These are phyloP conservation scores for Cordilura impudica DNA, from an alignment of 2,888 invertebrate species.

Conservation along the genomic window DNA sequence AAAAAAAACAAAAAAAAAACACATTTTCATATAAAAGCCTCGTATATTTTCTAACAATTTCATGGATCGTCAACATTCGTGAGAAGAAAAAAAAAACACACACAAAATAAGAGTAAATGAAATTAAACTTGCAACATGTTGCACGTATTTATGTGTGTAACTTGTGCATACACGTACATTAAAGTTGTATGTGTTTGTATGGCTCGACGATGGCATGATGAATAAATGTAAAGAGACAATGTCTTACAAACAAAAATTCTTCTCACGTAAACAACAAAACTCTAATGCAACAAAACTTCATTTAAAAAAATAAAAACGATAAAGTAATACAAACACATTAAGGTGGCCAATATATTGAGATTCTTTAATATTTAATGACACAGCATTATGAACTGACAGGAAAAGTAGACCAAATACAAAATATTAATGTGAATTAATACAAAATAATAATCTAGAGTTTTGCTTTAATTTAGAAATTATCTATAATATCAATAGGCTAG, in stretches of 20 bases:
- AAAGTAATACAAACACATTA: background rate
- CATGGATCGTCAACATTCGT: constrained; percentile 45
- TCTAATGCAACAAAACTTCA: constrained; percentile 25
- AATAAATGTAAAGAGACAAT: constrained; percentile 11
- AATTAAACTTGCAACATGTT: constrained; percentile 57
- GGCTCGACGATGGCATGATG: background rate
- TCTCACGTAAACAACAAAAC: constrained; percentile 54
- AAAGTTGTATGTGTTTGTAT: constrained; percentile 20
- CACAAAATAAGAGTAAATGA: background rate
- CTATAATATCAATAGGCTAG: too few relatives aligned
- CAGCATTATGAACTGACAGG: too few relatives aligned
- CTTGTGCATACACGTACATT: background rate
- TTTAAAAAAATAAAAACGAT: background rate
- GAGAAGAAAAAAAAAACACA: constrained; percentile 25
- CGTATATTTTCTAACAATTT: constrained; percentile 26
- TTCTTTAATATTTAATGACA: too few relatives aligned
- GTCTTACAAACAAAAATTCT: constrained; percentile 37
- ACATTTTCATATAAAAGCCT: constrained; percentile 16
- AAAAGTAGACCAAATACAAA: too few relatives aligned
- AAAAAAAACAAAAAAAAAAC: constrained; percentile 15
- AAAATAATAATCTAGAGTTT: too few relatives aligned
- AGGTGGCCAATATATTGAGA: constrained; percentile 2
- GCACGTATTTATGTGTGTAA: constrained; percentile 43
- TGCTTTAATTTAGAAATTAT: too few relatives aligned
- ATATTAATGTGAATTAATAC: too few relatives aligned